Base-by-base conservation (phyloP, 2,797 vertebrate species). In the Nasua narica region DNA sequence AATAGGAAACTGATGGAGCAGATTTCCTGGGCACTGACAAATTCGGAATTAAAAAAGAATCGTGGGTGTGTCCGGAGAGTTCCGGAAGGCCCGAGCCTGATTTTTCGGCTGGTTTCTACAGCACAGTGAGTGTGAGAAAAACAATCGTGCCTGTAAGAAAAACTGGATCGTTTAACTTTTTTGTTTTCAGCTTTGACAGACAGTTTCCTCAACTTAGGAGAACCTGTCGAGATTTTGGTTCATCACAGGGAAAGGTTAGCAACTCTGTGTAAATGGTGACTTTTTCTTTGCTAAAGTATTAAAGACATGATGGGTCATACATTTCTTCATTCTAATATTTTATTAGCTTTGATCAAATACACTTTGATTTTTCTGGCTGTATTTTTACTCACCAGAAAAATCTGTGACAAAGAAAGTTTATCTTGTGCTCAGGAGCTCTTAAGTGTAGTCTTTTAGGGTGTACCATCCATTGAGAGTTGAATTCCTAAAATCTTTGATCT, bases 181-280 rank as follows among this genome's bases (percentile, higher is more conserved):
- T 96, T 85, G 56, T 69, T 95, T 96, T 91, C 72, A 69, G 46
- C 50, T 89, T 93, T 86, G 78, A 81, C 95, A 69, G 91, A 29
- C 65, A 74, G 13, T 95, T 91, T 92, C 50, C 35, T 93, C 52
- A 32, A 14, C 67, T 87, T 52, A 46, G 32, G 62, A 78, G 94
- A 94, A 77, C 23, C 32, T 19, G n/a, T 82, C 23, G 81, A 48
- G 19, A 81, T 95, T 93, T 87, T 85, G 37, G 50, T 86, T 84
- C 35, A 43, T 67, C 54, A 10, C 40, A 46, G 90, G 35, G 67
- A 74, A 58, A 60, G 54, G 84, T 88, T 46, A 78, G 18, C 78
- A 87, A 60, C 84, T 91, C 56, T 89, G 14, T 4, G 25, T 79
- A 89, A 91, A 86, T 27, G 27, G 37, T 76, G 82, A 65, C 2